Base-by-base conservation (phyloP, 1,140 invertebrate genomes). In the Heliconius nattereri region DNA sequence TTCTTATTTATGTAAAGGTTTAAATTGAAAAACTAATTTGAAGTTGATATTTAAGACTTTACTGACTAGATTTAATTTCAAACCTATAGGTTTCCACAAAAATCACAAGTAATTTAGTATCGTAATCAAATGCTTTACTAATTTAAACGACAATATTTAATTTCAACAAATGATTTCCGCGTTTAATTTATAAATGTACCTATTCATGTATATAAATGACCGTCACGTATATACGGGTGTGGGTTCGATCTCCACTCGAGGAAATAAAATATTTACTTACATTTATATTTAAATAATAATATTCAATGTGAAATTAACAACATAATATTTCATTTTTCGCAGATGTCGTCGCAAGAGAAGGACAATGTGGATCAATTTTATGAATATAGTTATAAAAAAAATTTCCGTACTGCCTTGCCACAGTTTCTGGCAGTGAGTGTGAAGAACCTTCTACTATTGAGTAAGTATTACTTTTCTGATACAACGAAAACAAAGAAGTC, bases 361-460 rank as follows among this genome's bases (percentile, higher is more conserved):
- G 83, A 83, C 11, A 75, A 71, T 54, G 20, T 7, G 0, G 80
- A 84, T 2, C 80, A 73, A 19, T 75, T 52, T 0, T 49, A 84
- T 23, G 80, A 88, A 32, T 92, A 92, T 72, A 84, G 85, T 1
- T 94, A 94, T 78, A 82, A 85, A 57, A 94, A 92, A 81, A 83
- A 90, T 40, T 88, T 96, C n/a, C 90, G 94, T 9, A 94, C 95
- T 57, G 95, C 95, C 0, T 75, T 96, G 9, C 96, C 96, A 0
- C 96, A 97, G 87, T 92, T 96, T 73, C 87, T 96, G 26, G 96
- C 96, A 3, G 96, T 96, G 0, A 95, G 95, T 54, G 96, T 96
- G 2, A 97, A 97, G 85, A 97, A 97, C 89, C 86, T 96, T 32
- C 87, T 97, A 1, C 90, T 97, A 45, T 82, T 96, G 37, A 95